phyloP scores from a whole-genome alignment of 2,113 vertebrate species.

The Bujurquina vittata region DNA sequence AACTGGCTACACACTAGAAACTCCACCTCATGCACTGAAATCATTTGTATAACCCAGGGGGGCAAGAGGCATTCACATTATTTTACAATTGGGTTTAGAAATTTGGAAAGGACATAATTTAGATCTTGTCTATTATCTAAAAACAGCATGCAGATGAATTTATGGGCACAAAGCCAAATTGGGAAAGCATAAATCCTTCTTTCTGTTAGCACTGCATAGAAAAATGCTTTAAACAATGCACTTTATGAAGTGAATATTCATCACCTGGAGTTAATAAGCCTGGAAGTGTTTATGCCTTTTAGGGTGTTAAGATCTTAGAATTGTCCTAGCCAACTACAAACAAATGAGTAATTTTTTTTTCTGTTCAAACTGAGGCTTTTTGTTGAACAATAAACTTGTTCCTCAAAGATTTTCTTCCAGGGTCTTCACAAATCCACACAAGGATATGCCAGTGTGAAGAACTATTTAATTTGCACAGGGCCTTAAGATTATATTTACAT shows the following conservation, averaged over 20 bases:
- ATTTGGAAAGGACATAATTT: conserved; percentile 41
- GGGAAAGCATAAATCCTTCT: not conserved
- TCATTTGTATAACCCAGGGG: conserved; percentile 30
- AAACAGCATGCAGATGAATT: conserved; percentile 41
- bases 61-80: conserved; percentile 23
- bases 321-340: not conserved
- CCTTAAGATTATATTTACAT: conserved; percentile 76
- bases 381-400: conserved; percentile 15
- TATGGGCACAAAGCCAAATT: not conserved
- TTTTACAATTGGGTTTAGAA: conserved; percentile 15
- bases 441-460: conserved; percentile 37
- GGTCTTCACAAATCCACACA: conserved; percentile 12
- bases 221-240: not conserved
- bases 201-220: not conserved
- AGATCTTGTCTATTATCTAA: conserved; percentile 36
- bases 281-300: not conserved
- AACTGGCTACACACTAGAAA: conserved; percentile 2
- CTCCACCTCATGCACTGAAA: conserved; percentile 1
- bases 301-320: not conserved
- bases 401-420: conserved; percentile 27
- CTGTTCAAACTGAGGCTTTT: not conserved
- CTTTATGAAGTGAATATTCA: conserved; percentile 5
- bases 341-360: conserved; percentile 15
- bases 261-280: not conserved
- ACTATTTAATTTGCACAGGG: conserved; percentile 67